These are phyloP conservation scores for Trichonephila clavipes DNA, from an alignment of 1,140 invertebrate species.

Conservation along the genomic window DNA sequence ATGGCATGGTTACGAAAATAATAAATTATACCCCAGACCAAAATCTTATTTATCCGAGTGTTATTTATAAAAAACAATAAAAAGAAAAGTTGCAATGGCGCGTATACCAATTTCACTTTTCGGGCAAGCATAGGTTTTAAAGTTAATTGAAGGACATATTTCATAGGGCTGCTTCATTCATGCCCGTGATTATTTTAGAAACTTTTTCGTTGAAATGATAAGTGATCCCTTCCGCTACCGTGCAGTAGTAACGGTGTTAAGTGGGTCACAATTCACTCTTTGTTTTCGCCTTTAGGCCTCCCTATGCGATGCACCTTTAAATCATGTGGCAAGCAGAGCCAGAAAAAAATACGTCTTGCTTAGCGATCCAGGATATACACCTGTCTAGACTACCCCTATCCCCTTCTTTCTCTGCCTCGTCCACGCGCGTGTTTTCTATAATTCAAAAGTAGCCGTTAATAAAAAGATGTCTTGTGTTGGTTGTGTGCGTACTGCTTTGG, in stretches of 20 bases:
- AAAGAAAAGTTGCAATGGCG: neutral
- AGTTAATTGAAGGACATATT: conserved; percentile 5
- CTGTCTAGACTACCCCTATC: neutral
- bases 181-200: neutral
- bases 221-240: conserved; percentile 33
- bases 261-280: conserved; percentile 48
- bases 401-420: neutral
- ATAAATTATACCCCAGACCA: neutral
- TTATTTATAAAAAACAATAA: neutral
- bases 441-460: neutral
- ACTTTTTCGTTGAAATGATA: conserved; percentile 34
- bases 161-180: neutral
- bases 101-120: conserved; percentile 27
- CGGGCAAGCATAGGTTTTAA: neutral
- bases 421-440: neutral
- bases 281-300: neutral
- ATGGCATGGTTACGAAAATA: neutral
- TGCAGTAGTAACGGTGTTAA: conserved; percentile 23
- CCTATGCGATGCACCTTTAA: conserved; percentile 17
- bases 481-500: too few species aligned
- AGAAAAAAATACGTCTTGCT: conserved; percentile 3
- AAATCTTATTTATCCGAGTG: neutral
- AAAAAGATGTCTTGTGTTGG: too few species aligned
- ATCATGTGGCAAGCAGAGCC: neutral
- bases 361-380: neutral